Percentiles rank a stretch among this genome's conserved stretches.
These are phyloP conservation scores for Zeugodacus cucurbitae DNA, from an alignment of 1,140 invertebrate genomes.

Conservation along the genomic window DNA sequence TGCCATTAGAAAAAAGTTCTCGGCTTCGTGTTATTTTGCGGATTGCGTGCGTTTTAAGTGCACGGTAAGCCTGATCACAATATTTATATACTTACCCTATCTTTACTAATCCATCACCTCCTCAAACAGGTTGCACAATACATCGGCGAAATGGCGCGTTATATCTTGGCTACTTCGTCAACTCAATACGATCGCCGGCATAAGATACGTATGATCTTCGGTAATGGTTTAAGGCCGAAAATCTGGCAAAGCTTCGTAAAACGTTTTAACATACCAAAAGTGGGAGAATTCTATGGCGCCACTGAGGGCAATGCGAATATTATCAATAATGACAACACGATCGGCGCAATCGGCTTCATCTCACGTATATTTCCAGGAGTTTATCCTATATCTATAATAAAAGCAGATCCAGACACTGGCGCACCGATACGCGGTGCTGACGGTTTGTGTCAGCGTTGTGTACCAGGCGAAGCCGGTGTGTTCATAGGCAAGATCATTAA, in stretches of 20 bases:
- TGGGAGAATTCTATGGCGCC: constrained; percentile 96
- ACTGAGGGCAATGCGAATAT: constrained; percentile 98
- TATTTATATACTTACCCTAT: not conserved
- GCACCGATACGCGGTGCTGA: constrained; percentile 82
- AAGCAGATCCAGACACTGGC: constrained; percentile 84
- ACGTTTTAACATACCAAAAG: constrained; percentile 85
- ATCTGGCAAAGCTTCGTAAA: constrained; percentile 95
- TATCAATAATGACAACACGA: constrained; percentile 90
- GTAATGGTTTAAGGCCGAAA: constrained; percentile 95
- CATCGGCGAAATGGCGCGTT: constrained; percentile 98
- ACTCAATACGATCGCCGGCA: constrained; percentile 85
- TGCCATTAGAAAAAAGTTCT: constrained; percentile 93
- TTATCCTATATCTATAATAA: constrained; percentile 92
- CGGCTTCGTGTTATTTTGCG: constrained; percentile 92
- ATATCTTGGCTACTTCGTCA: constrained; percentile 87
- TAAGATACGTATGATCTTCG: constrained; percentile 87
- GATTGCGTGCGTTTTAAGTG: constrained; percentile 95
- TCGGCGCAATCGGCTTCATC: constrained; percentile 95
- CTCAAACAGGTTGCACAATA: constrained; percentile 87
- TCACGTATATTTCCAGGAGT: constrained; percentile 85
- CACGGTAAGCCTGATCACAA: constrained; percentile 79
- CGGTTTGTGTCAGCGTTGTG: constrained; percentile 83
- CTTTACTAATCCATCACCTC: constrained; percentile 24
- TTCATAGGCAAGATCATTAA: constrained; percentile 96
- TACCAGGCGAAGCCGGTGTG: constrained; percentile 90